Conservation (phyloP, 2,888 invertebrate genomes). For the Pammene aurita region DNA sequence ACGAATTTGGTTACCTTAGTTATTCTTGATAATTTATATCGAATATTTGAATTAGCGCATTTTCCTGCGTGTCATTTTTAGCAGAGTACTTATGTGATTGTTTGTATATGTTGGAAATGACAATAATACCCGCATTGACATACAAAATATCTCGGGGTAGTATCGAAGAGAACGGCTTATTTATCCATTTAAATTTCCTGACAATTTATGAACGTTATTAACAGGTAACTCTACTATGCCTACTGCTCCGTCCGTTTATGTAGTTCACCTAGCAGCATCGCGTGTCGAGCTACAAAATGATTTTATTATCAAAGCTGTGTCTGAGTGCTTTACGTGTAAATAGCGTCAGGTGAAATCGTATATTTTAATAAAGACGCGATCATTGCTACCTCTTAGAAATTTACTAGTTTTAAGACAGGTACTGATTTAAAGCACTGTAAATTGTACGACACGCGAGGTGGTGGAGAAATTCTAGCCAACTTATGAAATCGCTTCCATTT, state of each 20-base stretch:
- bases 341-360: constrained; percentile 39
- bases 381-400: constrained; percentile 34
- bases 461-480: constrained; percentile 2
- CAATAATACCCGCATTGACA: neutral
- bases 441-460: constrained; percentile 11
- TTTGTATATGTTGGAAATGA: no score
- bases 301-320: constrained; percentile 34
- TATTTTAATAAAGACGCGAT: constrained; percentile 41
- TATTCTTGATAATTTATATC: no score
- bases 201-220: constrained; percentile 32
- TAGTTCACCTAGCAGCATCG: constrained; percentile 37
- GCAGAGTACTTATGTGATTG: no score
- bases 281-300: constrained; percentile 38
- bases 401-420: constrained; percentile 17
- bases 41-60: no score
- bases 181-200: constrained; percentile 28
- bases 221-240: constrained; percentile 30
- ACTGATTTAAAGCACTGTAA: constrained; percentile 11
- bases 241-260: constrained; percentile 35
- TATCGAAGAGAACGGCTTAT: neutral
- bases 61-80: no score
- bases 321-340: constrained; percentile 37
- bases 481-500: neutral
- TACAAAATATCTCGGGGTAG: neutral
- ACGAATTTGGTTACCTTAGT: neutral